Evolutionary conservation across 2,888 invertebrate genomes (phyloP).

Genomic region (Leptinotarsa tumamoca): DNA sequence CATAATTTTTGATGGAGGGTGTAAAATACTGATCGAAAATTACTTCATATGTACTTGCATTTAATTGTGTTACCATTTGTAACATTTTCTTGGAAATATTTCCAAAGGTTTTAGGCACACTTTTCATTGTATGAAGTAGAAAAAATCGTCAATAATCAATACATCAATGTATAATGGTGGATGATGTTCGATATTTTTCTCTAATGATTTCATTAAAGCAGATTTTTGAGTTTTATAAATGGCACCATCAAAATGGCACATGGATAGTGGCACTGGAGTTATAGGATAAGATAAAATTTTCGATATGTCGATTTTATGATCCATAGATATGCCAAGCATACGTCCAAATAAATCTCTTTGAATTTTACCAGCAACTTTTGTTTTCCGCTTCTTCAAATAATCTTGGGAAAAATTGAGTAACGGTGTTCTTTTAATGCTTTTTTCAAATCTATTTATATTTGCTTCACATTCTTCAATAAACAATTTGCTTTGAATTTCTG

Average conservation of each 20-base stretch:
- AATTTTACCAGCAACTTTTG: constrained; percentile 47
- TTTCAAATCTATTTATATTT: constrained; percentile 48
- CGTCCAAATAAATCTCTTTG: constrained; percentile 39
- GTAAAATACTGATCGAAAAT: constrained; percentile 48
- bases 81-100: no score
- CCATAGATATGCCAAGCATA: constrained; percentile 39
- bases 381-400: constrained; percentile 38
- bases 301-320: constrained; percentile 27
- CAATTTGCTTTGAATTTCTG: constrained; percentile 43
- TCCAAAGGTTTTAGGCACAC: no score
- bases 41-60: constrained; percentile 27
- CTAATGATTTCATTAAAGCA: no score
- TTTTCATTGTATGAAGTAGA: no score
- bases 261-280: constrained; percentile 50
- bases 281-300: constrained; percentile 53
- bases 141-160: no score
- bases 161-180: no score
- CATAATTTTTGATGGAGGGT: not conserved
- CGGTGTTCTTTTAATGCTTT: constrained; percentile 44
- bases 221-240: no score
- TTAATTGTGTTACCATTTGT: no score
- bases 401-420: constrained; percentile 44
- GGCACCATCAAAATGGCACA: constrained; percentile 6
- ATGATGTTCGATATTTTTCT: no score
- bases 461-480: constrained; percentile 51